Conservation (phyloP, 1,140 invertebrate genomes). For the Phocides pigmalion region DNA sequence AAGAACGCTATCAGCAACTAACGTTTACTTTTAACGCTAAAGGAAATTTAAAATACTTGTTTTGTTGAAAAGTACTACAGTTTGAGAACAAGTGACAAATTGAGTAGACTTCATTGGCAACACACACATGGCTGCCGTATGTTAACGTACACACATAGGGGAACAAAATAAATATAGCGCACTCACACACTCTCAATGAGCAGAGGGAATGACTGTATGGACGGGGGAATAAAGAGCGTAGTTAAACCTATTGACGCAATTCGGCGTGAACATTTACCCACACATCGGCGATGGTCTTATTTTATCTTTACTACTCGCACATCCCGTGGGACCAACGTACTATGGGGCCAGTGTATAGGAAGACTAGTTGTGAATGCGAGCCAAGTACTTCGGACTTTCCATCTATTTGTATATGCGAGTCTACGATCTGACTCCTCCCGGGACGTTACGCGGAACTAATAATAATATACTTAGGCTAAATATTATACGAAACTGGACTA, state of each 20-base stretch:
- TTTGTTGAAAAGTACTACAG: slow-evolving; percentile 38
- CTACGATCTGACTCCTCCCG: slow-evolving; percentile 42
- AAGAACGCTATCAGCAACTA: neutral
- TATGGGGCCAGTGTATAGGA: slow-evolving; percentile 61
- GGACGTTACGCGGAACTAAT: slow-evolving; percentile 42
- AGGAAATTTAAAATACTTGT: slow-evolving; percentile 4
- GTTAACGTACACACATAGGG: slow-evolving; percentile 58
- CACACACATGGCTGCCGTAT: slow-evolving; percentile 73
- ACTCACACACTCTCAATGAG: slow-evolving; percentile 53
- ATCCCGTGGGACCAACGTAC: slow-evolving; percentile 77
- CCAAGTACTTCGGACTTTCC: slow-evolving; percentile 62
- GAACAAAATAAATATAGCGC: slow-evolving; percentile 72
- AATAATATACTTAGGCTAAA: slow-evolving; percentile 25
- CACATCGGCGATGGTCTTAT: slow-evolving; percentile 68
- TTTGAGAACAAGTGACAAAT: slow-evolving; percentile 66
- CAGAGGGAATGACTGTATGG: slow-evolving; percentile 62
- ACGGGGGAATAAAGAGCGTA: slow-evolving; percentile 66
- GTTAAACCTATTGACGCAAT: slow-evolving; percentile 76
- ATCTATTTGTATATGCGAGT: slow-evolving; percentile 54
- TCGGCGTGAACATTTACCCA: slow-evolving; percentile 61
- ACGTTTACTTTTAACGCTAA: neutral
- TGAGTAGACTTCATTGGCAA: slow-evolving; percentile 77
- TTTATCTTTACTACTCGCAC: slow-evolving; percentile 74
- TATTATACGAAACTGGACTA: slow-evolving; percentile 9
- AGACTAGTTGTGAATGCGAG: slow-evolving; percentile 67